A percentile compares a stretch with the other conserved stretches of the same genome.
Conservation (phyloP, 2,797 vertebrate species). For the Hoplostethus atlanticus region DNA sequence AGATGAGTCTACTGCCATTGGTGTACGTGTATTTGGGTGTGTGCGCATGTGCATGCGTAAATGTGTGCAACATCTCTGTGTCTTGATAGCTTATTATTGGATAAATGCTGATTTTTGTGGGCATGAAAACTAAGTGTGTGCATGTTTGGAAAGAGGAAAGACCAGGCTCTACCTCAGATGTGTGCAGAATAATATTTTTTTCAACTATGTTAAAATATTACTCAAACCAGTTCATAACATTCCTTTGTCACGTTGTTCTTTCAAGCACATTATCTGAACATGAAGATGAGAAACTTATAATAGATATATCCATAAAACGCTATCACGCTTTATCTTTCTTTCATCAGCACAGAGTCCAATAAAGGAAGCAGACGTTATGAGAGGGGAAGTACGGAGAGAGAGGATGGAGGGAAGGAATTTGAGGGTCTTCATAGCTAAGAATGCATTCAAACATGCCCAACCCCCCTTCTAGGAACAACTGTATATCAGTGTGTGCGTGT, state of each 20-base stretch:
- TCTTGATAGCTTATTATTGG: not conserved
- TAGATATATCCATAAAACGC: not conserved
- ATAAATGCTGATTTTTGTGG: not conserved
- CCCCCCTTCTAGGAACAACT: constrained; percentile 49
- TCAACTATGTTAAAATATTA: not conserved
- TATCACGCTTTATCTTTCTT: not conserved
- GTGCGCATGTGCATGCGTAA: constrained; percentile 1
- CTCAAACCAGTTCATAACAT: not conserved
- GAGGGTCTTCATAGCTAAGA: constrained; percentile 57
- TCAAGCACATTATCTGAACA: too few relatives aligned
- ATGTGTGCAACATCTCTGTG: not conserved
- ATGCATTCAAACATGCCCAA: constrained; percentile 51
- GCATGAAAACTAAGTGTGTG: not conserved
- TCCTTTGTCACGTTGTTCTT: too few relatives aligned
- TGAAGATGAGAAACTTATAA: too few relatives aligned
- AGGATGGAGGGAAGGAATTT: constrained; percentile 17
- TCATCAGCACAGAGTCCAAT: not conserved
- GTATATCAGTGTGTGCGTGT: constrained; percentile 12
- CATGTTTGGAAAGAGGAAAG: not conserved
- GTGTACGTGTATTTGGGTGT: not conserved
- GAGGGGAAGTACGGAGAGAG: constrained; percentile 12
- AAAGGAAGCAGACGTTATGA: constrained; percentile 22
- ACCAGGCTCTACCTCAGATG: not conserved
- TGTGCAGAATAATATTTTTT: not conserved
- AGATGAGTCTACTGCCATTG: not conserved